Evolutionary conservation across 2,888 invertebrate species (phyloP).

Genomic region (Adineta ricciae): DNA sequence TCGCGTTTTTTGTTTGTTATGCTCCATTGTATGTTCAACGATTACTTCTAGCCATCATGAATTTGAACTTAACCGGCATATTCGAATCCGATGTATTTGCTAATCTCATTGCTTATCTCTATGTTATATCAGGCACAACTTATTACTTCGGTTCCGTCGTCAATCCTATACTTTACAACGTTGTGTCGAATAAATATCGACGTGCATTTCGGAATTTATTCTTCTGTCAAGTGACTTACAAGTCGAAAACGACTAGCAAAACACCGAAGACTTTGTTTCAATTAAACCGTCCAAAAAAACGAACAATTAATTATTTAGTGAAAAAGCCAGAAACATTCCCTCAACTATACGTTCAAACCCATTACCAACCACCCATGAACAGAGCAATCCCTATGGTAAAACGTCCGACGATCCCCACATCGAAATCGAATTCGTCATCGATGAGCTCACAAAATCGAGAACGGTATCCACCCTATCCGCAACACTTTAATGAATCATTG

Average conservation of each 20-base stretch:
- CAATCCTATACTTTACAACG: conserved; percentile 18
- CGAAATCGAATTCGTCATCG: no score
- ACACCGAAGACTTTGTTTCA: background rate
- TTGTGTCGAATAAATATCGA: conserved; percentile 21
- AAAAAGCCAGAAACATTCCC: background rate
- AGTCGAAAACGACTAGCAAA: background rate
- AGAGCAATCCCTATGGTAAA: background rate
- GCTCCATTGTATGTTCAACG: conserved; percentile 21
- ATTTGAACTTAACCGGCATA: background rate
- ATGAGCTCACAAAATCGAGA: background rate
- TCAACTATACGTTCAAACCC: background rate
- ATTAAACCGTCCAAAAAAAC: background rate
- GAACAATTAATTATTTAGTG: background rate
- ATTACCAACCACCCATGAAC: background rate
- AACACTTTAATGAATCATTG: background rate
- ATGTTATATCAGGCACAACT: background rate
- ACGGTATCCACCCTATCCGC: background rate
- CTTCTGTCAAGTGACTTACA: background rate
- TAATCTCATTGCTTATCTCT: background rate
- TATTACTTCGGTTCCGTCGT: conserved; percentile 7
- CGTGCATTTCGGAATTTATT: conserved; percentile 1
- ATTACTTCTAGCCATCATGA: background rate
- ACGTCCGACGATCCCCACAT: no score
- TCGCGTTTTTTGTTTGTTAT: conserved; percentile 12
- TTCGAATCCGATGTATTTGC: background rate